These are phyloP conservation scores for Paralichthys olivaceus DNA, from an alignment of 2,113 vertebrate genomes.

Conservation along the genomic window DNA sequence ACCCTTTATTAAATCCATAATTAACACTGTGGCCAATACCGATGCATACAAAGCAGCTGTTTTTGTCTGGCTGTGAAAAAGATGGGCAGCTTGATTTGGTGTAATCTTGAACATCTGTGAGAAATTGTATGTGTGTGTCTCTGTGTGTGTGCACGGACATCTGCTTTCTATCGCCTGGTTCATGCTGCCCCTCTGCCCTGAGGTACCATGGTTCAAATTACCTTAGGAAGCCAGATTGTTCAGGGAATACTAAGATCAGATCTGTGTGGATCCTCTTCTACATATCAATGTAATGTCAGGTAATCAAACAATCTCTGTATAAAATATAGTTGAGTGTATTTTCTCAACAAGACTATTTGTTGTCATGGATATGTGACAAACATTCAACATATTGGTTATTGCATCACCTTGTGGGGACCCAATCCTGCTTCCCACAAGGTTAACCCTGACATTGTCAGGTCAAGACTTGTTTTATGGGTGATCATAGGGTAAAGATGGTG, in stretches of 20 bases:
- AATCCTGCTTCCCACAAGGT: background rate
- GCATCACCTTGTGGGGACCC: background rate
- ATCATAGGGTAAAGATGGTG: background rate
- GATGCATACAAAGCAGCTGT: background rate
- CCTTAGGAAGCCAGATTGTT: slow-evolving; percentile 44
- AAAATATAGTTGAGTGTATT: background rate
- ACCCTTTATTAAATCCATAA: slow-evolving; percentile 7
- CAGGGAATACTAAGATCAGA: background rate
- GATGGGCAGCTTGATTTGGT: slow-evolving; percentile 27
- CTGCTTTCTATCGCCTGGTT: slow-evolving; percentile 71
- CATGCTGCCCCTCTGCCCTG: slow-evolving; percentile 46
- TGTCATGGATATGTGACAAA: background rate
- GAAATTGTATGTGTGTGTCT: slow-evolving; percentile 22
- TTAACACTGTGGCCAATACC: slow-evolving; percentile 6
- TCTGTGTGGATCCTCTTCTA: background rate
- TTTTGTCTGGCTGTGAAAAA: slow-evolving; percentile 39
- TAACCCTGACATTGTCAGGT: background rate
- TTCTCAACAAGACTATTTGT: background rate
- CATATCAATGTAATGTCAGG: background rate
- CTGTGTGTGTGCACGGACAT: slow-evolving; percentile 61
- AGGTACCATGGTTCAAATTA: slow-evolving; percentile 63
- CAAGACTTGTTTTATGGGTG: background rate
- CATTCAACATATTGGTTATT: background rate
- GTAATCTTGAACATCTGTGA: slow-evolving; percentile 57
- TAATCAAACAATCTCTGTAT: background rate